Evolutionary conservation across 2,113 vertebrate species (phyloP), one percentile per base, ranked within the genome.

Genomic region (Scophthalmus maximus): DNA sequence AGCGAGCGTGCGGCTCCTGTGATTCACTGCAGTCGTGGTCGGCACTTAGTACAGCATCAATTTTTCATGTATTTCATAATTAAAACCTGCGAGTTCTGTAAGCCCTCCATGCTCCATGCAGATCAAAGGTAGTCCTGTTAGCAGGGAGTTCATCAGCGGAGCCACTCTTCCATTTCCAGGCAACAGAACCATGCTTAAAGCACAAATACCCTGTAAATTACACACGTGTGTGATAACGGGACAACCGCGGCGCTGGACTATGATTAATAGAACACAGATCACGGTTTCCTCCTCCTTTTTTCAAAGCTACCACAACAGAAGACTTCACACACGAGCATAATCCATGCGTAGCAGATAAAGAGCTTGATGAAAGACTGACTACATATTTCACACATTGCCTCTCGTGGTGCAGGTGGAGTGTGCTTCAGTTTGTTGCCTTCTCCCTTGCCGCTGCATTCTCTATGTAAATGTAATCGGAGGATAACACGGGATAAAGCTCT

Each of bases 31-130:
- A 86, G 81, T 85, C 73, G 77, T 73, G 88, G 84, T 85, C 89
- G 75, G 84, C 92, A 93, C 91, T 93, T 92, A 92, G 85, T 34
- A 66, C 69, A 36, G 55, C 89, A 92, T 94, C 82, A 89, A 92
- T 94, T 90, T 94, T 94, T 93, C 86, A 94, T 93, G 88, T 84
- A 86, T 91, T 94, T 88, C 89, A 92, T 93, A 92, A 94, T 93
- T 93, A 93, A 93, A 93, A 92, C 84, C 85, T 86, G 86, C 60
- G 46, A 90, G 82, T 87, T 89, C 75, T 79, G 87, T 67, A 85
- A 91, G 87, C 81, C 76, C 79, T 82, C 72, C 78, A 68, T 87
- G 88, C 86, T 79, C 82, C 55, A 70, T 32, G 68, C 53, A 91
- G 87, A 93, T 94, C 92, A 93, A 93, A 93, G 91, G 79, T 87